Percentiles rank a stretch among this genome's conserved stretches.
Evolutionary conservation across 1,140 invertebrate genomes (phyloP).

Genomic region (Eurosta solidaginis): DNA sequence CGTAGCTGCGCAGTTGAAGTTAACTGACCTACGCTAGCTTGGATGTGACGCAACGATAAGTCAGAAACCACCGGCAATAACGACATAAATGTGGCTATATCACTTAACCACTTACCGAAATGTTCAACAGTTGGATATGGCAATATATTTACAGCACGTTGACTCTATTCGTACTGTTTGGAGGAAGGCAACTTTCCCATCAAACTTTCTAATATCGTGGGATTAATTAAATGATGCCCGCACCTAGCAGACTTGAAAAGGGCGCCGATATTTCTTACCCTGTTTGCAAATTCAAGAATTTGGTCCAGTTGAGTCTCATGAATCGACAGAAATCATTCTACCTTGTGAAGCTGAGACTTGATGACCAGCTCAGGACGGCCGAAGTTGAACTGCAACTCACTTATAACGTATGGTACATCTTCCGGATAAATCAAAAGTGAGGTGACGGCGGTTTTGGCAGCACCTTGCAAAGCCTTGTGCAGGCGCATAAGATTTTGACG

Average conservation of each 20-base stretch:
- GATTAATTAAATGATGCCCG: not conserved
- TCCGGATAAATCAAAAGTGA: conserved; percentile 21
- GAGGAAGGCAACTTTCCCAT: not conserved
- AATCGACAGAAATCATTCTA: not conserved
- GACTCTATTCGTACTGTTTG: not conserved
- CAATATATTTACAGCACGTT: not conserved
- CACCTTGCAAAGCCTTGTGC: not conserved
- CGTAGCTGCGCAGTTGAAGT: too few relatives aligned
- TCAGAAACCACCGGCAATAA: not conserved
- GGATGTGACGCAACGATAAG: too few relatives aligned
- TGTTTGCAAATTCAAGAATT: not conserved
- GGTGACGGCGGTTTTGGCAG: not conserved
- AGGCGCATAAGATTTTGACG: not conserved
- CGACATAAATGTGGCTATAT: not conserved
- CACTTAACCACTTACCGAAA: not conserved
- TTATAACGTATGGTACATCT: not conserved
- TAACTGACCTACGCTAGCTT: too few relatives aligned
- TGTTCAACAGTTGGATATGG: not conserved
- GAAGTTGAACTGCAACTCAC: not conserved
- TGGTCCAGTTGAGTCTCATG: not conserved
- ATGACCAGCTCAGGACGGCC: conserved; percentile 5
- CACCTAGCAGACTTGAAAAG: not conserved
- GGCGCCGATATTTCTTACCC: not conserved
- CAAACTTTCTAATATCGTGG: not conserved
- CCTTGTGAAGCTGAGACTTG: not conserved